Evolutionary conservation across 2,113 vertebrate species (phyloP).

Genomic region (Hemiprocne comata): DNA sequence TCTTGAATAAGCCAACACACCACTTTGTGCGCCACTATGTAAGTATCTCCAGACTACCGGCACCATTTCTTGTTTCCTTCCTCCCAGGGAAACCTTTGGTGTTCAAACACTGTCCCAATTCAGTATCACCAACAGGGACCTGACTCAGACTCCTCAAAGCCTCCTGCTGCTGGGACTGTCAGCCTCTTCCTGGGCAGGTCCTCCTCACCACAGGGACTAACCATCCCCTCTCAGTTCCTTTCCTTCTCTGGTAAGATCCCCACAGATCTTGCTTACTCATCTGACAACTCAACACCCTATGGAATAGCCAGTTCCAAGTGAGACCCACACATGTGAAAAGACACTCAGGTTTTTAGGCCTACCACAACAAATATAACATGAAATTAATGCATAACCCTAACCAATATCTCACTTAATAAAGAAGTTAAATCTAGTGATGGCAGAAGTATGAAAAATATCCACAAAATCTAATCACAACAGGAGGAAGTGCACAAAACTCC

Average conservation of each 20-base stretch:
- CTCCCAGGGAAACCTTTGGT: background rate
- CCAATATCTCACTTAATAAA: background rate
- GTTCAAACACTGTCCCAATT: background rate
- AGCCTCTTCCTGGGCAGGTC: background rate
- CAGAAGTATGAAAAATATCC: background rate
- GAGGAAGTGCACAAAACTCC: background rate
- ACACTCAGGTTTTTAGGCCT: background rate
- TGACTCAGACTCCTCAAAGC: background rate
- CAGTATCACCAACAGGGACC: background rate
- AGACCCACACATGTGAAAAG: background rate
- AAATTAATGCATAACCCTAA: background rate
- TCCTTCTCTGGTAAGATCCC: background rate
- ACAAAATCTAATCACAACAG: background rate
- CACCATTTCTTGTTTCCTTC: background rate
- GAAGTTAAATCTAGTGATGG: background rate
- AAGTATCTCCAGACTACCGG: background rate
- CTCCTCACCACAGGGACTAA: fast-evolving
- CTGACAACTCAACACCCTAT: background rate
- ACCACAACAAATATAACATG: background rate
- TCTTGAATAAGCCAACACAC: background rate
- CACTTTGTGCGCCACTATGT: fast-evolving
- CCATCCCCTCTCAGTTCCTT: background rate
- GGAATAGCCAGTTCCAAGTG: background rate
- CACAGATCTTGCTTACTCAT: background rate
- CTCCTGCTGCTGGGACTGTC: background rate